Conservation (phyloP, 2,888 invertebrate genomes). For the Lasioglossum morio region DNA sequence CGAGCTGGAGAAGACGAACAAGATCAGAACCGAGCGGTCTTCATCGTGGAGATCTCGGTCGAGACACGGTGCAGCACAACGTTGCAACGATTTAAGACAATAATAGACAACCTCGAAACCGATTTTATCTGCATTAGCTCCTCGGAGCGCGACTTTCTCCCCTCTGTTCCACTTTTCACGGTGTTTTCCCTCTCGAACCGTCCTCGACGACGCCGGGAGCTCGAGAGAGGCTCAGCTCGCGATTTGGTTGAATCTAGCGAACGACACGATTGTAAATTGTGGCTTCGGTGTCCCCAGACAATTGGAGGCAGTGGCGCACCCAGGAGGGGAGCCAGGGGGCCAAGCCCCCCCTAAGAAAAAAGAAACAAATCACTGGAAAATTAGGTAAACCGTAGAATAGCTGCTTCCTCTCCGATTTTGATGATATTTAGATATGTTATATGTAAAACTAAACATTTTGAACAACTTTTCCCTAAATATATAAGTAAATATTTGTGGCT, state of each 20-base stretch:
- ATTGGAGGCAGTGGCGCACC: no score
- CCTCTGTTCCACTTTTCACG: constrained; percentile 40
- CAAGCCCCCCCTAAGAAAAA: no score
- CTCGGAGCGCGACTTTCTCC: constrained; percentile 42
- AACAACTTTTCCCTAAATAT: no score
- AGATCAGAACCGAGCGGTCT: constrained; percentile 3
- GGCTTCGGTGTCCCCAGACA: no score
- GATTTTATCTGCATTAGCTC: constrained; percentile 37
- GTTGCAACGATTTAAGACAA: constrained; percentile 4
- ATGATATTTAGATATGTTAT: no score
- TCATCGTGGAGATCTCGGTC: background rate
- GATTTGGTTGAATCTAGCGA: background rate
- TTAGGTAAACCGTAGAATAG: no score
- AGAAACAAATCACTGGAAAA: no score
- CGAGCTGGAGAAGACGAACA: background rate
- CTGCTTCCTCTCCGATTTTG: no score
- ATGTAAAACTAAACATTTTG: no score
- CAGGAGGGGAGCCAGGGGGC: no score
- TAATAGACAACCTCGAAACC: background rate
- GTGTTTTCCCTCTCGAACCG: constrained; percentile 24
- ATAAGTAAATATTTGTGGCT: no score
- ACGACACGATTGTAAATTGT: no score
- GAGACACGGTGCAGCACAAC: background rate
- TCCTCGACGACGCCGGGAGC: background rate
- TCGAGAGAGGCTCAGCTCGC: background rate